A percentile compares a stretch with the other conserved stretches of the same genome.
These are phyloP conservation scores for Rhynchotus rufescens DNA, from an alignment of 2,797 vertebrate species.

Conservation along the genomic window DNA sequence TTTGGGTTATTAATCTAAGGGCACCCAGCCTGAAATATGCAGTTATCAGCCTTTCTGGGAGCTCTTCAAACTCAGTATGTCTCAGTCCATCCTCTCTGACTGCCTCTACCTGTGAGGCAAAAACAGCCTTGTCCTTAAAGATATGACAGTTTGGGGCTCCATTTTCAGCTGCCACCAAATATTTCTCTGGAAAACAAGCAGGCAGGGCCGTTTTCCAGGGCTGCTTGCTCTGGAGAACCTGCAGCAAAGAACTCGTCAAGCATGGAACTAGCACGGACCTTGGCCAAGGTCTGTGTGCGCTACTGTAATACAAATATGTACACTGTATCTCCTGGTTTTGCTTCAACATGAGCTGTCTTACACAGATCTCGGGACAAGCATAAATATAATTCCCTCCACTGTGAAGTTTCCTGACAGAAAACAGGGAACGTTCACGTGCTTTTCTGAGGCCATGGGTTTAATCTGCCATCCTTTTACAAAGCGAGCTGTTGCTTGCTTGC, in stretches of 20 bases:
- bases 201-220: not conserved
- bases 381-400: constrained; percentile 35
- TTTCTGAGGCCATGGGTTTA: constrained; percentile 85
- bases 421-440: constrained; percentile 76
- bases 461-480: constrained; percentile 81
- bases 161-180: not conserved
- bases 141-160: not conserved
- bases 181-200: not conserved
- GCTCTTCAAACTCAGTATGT: not conserved
- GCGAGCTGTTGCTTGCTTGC: no score
- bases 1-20: not conserved
- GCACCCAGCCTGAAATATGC: fast-evolving
- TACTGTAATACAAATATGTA: not conserved
- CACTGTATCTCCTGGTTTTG: not conserved
- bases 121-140: not conserved
- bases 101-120: not conserved
- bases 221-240: not conserved
- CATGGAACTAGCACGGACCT: fast-evolving
- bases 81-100: not conserved
- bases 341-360: constrained; percentile 71
- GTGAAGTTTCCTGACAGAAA: constrained; percentile 45
- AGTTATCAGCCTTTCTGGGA: not conserved
- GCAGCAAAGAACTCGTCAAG: not conserved
- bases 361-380: constrained; percentile 61
- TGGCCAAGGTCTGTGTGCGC: not conserved